These are phyloP conservation scores for Mus spretus DNA, from an alignment of 2,797 vertebrate species.

Conservation along the genomic window DNA sequence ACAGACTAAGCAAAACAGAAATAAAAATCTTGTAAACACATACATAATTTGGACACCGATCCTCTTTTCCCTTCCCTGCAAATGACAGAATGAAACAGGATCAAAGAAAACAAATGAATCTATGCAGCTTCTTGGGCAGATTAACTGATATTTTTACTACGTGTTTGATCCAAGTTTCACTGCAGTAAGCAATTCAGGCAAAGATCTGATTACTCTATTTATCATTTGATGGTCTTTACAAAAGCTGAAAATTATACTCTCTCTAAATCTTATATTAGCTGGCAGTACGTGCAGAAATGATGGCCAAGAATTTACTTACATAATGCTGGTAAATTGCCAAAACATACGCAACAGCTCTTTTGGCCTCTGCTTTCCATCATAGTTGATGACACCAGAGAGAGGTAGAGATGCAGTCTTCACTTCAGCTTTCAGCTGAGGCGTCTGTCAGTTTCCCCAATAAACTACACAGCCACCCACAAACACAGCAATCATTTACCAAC, in stretches of 20 bases:
- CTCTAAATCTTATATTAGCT: conserved; percentile 70
- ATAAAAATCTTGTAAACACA: conserved; percentile 59
- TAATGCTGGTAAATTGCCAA: conserved; percentile 7
- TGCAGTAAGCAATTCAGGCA: conserved; percentile 64
- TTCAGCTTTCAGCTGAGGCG: neutral
- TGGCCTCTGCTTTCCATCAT: neutral
- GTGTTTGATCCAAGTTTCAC: conserved; percentile 77
- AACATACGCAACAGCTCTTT: conserved; percentile 22
- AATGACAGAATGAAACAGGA: conserved; percentile 61
- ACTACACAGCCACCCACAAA: neutral
- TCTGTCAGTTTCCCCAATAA: neutral
- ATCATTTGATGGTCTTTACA: conserved; percentile 75
- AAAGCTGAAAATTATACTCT: conserved; percentile 77
- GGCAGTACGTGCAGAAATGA: conserved; percentile 66
- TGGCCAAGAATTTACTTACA: conserved; percentile 42
- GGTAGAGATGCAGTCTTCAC: neutral
- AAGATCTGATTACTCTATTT: conserved; percentile 79
- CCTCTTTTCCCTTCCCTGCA: conserved; percentile 64
- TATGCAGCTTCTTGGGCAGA: conserved; percentile 69
- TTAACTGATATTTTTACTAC: conserved; percentile 76
- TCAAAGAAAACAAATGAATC: conserved; percentile 71
- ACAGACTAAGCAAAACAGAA: conserved; percentile 53
- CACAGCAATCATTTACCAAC: neutral
- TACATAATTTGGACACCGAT: conserved; percentile 70
- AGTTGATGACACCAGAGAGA: neutral